Conservation (phyloP, 2,113 vertebrate species). For the Chinchilla lanigera region DNA sequence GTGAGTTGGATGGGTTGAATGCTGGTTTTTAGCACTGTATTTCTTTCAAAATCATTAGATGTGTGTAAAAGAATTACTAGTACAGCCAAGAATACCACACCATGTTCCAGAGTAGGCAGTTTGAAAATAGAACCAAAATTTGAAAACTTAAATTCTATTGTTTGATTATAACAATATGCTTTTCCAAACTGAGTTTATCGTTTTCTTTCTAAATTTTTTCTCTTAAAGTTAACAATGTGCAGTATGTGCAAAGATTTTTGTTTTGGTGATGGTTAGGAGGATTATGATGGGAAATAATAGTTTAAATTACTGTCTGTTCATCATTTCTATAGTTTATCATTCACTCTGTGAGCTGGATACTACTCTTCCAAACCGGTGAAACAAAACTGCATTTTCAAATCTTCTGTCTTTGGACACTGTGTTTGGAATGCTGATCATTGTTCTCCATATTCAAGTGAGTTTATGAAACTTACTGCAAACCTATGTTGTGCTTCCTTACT, state of each 20-base stretch:
- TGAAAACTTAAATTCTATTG: not conserved
- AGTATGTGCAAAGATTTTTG: not conserved
- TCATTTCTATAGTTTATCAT: not conserved
- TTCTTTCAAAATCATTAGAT: not conserved
- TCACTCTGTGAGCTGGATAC: not conserved
- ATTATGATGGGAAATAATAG: not conserved
- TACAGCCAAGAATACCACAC: not conserved
- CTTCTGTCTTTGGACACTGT: not conserved
- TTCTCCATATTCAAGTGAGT: not conserved
- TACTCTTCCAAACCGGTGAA: not conserved
- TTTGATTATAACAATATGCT: not conserved
- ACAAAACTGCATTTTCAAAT: not conserved
- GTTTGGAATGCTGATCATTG: not conserved
- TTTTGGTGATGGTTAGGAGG: not conserved
- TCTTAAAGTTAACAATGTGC: not conserved
- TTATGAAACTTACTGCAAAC: not conserved
- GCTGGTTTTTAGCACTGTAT: not conserved
- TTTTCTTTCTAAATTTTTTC: not conserved
- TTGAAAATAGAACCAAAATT: not conserved
- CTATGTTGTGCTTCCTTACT: not conserved
- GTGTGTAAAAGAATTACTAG: not conserved
- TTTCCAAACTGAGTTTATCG: not conserved
- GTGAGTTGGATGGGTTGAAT: not conserved
- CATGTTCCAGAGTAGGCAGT: not conserved
- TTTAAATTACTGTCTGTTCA: not conserved